A percentile compares a stretch with the other conserved stretches of the same genome.
phyloP scores from a whole-genome alignment of 2,113 vertebrate genomes.

The Spea bombifrons region DNA sequence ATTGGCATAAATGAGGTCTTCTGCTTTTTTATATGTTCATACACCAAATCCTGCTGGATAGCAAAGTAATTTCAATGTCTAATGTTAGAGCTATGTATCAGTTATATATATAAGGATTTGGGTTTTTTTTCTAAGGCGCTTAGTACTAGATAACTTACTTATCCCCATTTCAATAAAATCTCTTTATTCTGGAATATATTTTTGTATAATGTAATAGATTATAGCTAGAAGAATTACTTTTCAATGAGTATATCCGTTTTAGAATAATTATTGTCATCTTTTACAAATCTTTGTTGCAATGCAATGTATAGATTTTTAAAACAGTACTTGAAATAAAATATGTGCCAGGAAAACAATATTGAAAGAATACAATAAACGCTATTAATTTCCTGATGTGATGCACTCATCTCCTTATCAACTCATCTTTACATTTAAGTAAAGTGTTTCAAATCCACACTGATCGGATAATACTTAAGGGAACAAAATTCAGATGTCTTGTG shows the following conservation, averaged over 20 bases:
- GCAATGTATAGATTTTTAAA: not conserved
- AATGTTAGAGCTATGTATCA: too few species aligned
- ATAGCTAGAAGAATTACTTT: too few species aligned
- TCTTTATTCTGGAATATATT: too few species aligned
- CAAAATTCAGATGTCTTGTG: conserved; percentile 28
- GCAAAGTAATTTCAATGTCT: too few species aligned
- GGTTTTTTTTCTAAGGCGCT: too few species aligned
- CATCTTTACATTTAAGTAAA: conserved; percentile 41
- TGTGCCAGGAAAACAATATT: not conserved
- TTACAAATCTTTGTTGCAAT: not conserved
- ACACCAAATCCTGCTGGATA: too few species aligned
- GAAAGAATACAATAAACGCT: not conserved
- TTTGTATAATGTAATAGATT: too few species aligned
- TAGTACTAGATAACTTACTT: too few species aligned
- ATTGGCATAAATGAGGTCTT: conserved; percentile 11
- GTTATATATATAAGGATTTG: too few species aligned
- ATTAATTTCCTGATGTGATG: conserved; percentile 27
- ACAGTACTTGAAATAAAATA: not conserved
- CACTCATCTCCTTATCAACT: conserved; percentile 11
- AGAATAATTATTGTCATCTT: too few species aligned
- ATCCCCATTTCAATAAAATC: too few species aligned
- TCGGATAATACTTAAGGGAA: conserved; percentile 37
- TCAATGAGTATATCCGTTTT: too few species aligned
- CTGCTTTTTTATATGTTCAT: not conserved
- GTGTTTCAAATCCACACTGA: conserved; percentile 34